Conservation (phyloP, 2,797 vertebrate species). For the Leontocebus nigricollis region DNA sequence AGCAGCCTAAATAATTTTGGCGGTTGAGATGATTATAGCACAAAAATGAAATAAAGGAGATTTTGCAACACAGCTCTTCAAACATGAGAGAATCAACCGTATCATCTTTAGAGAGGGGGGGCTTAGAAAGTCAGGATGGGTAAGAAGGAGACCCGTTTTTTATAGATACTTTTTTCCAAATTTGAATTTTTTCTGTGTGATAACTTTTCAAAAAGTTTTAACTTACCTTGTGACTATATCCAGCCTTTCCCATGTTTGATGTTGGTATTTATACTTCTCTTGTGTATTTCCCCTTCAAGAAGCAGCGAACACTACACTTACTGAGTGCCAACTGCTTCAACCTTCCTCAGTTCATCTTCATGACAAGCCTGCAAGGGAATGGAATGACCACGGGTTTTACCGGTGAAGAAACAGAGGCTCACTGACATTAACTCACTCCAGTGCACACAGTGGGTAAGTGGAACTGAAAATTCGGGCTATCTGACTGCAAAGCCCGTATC, state of each 20-base stretch:
- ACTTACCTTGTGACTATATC: neutral
- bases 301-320: neutral
- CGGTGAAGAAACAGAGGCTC: neutral
- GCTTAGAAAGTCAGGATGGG: neutral
- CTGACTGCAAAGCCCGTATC: neutral
- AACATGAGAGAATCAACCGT: too few relatives aligned
- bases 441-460: too few relatives aligned
- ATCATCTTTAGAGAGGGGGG: neutral
- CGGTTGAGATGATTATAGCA: neutral
- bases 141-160: neutral
- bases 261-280: neutral
- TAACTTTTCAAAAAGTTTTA: neutral
- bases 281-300: neutral
- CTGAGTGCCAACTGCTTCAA: neutral
- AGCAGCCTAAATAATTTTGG: neutral
- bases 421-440: neutral
- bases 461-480: neutral
- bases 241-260: neutral
- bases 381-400: neutral
- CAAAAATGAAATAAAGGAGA: neutral
- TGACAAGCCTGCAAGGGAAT: neutral
- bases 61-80: neutral
- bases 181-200: neutral
- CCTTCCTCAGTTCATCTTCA: neutral
- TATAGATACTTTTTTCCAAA: neutral